Evolutionary conservation across 2,888 invertebrate genomes (phyloP).

Genomic region (Drosophila fungiperda): DNA sequence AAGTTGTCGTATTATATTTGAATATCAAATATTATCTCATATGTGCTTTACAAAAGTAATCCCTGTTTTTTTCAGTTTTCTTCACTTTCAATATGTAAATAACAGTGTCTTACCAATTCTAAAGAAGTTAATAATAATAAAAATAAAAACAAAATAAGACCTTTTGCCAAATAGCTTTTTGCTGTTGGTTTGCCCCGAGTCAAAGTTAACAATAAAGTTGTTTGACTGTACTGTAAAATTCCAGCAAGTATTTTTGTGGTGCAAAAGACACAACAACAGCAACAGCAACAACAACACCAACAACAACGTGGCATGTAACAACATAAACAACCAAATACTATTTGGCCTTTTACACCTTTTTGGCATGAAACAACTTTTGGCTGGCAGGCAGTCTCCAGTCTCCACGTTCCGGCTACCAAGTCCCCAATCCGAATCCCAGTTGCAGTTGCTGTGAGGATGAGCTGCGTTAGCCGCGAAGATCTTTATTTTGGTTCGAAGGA

Average conservation of each 20-base stretch:
- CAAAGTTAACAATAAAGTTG: slow-evolving; percentile 24
- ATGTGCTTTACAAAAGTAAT: too few relatives aligned
- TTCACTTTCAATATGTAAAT: neutral
- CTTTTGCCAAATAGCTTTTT: neutral
- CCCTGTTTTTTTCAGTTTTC: neutral
- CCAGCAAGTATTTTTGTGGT: slow-evolving; percentile 65
- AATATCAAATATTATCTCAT: neutral
- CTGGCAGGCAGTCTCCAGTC: slow-evolving; percentile 34
- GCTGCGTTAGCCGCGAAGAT: slow-evolving; percentile 68
- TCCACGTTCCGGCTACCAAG: neutral
- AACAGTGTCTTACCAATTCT: neutral
- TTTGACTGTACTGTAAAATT: slow-evolving; percentile 59
- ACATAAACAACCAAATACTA: slow-evolving; percentile 80
- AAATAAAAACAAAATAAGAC: neutral
- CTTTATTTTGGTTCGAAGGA: slow-evolving; percentile 74
- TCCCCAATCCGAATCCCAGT: slow-evolving; percentile 3
- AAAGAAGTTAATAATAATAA: neutral
- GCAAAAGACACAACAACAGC: slow-evolving; percentile 58
- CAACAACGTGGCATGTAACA: slow-evolving; percentile 70
- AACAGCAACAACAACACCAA: slow-evolving; percentile 16
- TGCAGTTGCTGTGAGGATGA: slow-evolving; percentile 41
- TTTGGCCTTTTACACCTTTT: slow-evolving; percentile 80
- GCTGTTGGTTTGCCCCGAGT: neutral
- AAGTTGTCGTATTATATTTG: neutral
- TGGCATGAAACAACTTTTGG: slow-evolving; percentile 77